A percentile compares a stretch with the other conserved stretches of the same genome.
Conservation (phyloP, 2,797 vertebrate species). For the Remorina albescens region DNA sequence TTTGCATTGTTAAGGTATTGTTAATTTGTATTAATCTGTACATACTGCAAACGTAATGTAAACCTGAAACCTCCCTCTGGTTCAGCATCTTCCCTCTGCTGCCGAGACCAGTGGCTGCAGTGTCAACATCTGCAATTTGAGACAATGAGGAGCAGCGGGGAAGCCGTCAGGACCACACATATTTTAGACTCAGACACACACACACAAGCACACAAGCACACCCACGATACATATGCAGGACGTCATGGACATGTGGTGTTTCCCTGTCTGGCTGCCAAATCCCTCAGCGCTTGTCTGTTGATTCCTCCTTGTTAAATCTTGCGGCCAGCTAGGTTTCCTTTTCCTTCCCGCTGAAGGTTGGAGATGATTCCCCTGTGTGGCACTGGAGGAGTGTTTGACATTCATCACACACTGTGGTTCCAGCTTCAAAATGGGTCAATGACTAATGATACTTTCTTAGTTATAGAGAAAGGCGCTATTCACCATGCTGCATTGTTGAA, state of each 20-base stretch:
- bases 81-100: conserved; percentile 27
- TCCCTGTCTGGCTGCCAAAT: conserved; percentile 41
- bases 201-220: not conserved
- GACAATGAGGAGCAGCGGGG: conserved; percentile 19
- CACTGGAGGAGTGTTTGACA: conserved; percentile 39
- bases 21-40: not conserved
- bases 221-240: conserved; percentile 3
- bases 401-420: conserved; percentile 46
- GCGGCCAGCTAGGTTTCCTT: conserved; percentile 50
- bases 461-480: conserved; percentile 36
- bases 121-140: not conserved
- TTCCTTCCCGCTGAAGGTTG: conserved; percentile 34
- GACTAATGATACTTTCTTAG: conserved; percentile 59
- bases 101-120: conserved; percentile 38
- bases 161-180: conserved; percentile 34
- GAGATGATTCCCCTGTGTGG: conserved; percentile 49
- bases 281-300: conserved; percentile 51
- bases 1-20: not conserved
- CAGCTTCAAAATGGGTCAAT: conserved; percentile 57
- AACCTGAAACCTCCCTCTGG: conserved; percentile 10
- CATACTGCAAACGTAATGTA: conserved; percentile 6
- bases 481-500: conserved; percentile 27
- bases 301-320: conserved; percentile 45
- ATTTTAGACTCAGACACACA: not conserved
- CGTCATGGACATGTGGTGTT: conserved; percentile 17